Percentiles rank a stretch among this genome's conserved stretches.
Conservation (phyloP, 1,140 invertebrate genomes). For the Trinorchestia longiramus region DNA sequence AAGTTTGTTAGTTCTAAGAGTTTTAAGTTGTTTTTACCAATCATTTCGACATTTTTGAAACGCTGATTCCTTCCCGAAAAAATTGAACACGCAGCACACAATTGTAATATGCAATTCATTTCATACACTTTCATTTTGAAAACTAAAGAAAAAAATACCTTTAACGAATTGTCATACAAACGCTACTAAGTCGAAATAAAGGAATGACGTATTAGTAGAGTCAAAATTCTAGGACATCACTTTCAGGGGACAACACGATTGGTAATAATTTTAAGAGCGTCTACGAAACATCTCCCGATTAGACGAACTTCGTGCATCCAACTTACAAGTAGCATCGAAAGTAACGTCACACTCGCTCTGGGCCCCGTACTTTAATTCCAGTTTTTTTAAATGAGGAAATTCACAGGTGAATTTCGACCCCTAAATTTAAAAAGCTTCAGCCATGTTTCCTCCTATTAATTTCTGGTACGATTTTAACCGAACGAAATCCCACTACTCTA, state of each 20-base stretch:
- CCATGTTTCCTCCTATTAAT: no score
- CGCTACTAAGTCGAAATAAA: not conserved
- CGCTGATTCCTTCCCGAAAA: not conserved
- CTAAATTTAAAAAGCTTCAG: no score
- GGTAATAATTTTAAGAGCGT: not conserved
- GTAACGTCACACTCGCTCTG: no score
- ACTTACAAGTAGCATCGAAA: not conserved
- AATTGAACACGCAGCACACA: not conserved
- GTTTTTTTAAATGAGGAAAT: no score
- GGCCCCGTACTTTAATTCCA: no score
- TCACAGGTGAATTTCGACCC: no score
- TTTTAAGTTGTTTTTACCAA: not conserved
- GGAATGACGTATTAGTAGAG: not conserved
- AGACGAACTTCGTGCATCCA: not conserved
- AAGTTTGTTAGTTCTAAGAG: not conserved
- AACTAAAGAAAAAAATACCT: not conserved
- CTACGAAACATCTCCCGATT: not conserved
- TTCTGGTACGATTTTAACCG: no score
- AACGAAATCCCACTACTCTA: no score
- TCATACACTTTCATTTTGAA: not conserved
- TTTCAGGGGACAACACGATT: not conserved
- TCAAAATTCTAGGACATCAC: not conserved
- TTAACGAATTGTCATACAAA: not conserved
- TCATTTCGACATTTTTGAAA: not conserved
- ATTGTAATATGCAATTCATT: not conserved